Conservation (phyloP, 2,113 vertebrate genomes). For the Cryptotis parvus region DNA sequence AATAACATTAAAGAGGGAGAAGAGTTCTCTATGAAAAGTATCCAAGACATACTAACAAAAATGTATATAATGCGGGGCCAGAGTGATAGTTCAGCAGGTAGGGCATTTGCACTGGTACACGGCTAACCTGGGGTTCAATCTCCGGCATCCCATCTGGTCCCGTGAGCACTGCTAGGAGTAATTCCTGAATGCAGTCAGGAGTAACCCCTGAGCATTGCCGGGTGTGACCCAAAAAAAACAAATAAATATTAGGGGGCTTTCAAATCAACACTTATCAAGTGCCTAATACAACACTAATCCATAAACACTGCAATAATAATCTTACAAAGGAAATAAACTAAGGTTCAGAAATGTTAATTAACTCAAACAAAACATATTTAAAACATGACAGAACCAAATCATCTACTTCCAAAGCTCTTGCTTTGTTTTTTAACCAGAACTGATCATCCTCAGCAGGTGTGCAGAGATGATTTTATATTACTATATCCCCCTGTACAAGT, state of each 20-base stretch:
- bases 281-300: background rate
- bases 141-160: too few relatives aligned
- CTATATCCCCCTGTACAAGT: background rate
- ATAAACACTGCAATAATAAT: conserved; percentile 4
- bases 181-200: too few relatives aligned
- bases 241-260: background rate
- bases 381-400: conserved; percentile 1
- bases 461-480: conserved; percentile 16
- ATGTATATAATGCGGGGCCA: background rate
- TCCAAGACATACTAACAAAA: background rate
- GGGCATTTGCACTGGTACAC: too few relatives aligned
- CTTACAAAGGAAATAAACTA: conserved; percentile 57
- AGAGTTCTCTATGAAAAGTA: background rate
- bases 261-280: conserved; percentile 22
- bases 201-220: too few relatives aligned
- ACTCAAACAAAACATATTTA: conserved; percentile 18
- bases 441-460: background rate
- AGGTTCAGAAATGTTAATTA: background rate
- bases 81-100: too few relatives aligned
- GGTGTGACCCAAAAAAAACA: too few relatives aligned
- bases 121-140: too few relatives aligned
- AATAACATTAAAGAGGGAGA: background rate
- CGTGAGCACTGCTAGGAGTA: too few relatives aligned
- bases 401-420: background rate
- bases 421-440: conserved; percentile 34